A percentile compares a stretch with the other conserved stretches of the same genome.
phyloP scores from a whole-genome alignment of 2,797 vertebrate genomes.

The Malurus leucopterus region DNA sequence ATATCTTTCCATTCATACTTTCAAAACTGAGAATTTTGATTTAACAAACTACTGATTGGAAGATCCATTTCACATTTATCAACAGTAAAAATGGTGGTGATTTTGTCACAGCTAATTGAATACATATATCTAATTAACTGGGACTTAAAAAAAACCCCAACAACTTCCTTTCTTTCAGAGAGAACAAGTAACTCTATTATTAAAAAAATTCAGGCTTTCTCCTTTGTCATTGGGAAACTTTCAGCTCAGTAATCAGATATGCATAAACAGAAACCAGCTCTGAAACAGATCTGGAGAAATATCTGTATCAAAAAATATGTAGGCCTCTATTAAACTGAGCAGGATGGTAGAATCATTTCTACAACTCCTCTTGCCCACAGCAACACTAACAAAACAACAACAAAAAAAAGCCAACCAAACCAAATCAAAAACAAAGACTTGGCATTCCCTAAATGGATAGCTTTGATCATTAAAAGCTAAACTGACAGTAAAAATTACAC shows the following conservation, averaged over 20 bases:
- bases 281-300: neutral
- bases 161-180: neutral
- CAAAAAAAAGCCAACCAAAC: too few relatives aligned
- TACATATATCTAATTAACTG: neutral
- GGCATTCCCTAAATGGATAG: neutral
- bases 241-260: neutral
- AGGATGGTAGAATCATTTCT: neutral
- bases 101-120: neutral
- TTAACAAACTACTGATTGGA: neutral
- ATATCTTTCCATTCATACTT: neutral
- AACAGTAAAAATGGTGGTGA: neutral
- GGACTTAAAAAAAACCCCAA: accelerated
- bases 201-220: neutral
- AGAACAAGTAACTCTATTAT: neutral
- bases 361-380: neutral
- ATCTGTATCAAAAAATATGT: neutral
- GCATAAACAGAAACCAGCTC: neutral
- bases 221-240: neutral
- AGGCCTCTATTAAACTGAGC: neutral
- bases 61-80: neutral
- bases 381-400: neutral
- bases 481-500: neutral
- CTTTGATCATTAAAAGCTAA: neutral
- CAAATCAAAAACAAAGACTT: neutral
- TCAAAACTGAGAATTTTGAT: neutral